Evolutionary conservation across 2,888 invertebrate genomes (phyloP), one percentile per base, ranked within the genome.

Genomic region (Troides aeacus): DNA sequence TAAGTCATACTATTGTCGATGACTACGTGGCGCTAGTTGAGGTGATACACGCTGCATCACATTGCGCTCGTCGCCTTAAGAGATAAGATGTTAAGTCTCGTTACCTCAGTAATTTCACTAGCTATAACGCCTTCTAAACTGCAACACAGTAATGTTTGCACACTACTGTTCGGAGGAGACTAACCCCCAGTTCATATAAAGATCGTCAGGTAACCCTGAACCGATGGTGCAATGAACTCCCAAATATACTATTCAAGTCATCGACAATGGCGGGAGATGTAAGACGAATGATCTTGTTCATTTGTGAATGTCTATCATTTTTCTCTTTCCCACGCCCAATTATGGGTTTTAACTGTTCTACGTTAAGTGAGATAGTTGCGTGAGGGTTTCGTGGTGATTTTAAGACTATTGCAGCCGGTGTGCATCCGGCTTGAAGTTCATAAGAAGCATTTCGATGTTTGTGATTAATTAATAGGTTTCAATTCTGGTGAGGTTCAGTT

Each of bases 381-480:
- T 65, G 64, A 8, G 36, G 24, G 17, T 21, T 24, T 58, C 58
- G 59, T 63, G 58, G 6, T 30, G 42, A 21, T 6, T 62, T 46
- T 59, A 59, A 46, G 58, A 68, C 50, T 36, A 60, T 62, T 66
- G 64, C 65, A 70, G 70, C 64, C 42, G 50, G 68, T 68, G 63
- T 72, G 76, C 80, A 79, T 81, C 79, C 74, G 78, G 71, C 74
- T 79, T 77, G 82, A 82, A 85, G 84, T 84, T 81, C 79, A 81
- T 81, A 82, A 81, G 80, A 80, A 79, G 78, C 77, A 79, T 83
- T 77, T 79, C 74, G 71, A 77, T 68, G 75, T 76, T 76, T 77
- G 77, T 87, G 84, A 86, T 84, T 85, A 85, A 84, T 85, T 81
- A 84, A 79, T 80, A 72, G 73, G 79, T 76, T 73, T 72, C 73